A percentile compares a stretch with the other conserved stretches of the same genome.
phyloP scores from a whole-genome alignment of 2,888 invertebrate genomes.

The Baccha elongata region DNA sequence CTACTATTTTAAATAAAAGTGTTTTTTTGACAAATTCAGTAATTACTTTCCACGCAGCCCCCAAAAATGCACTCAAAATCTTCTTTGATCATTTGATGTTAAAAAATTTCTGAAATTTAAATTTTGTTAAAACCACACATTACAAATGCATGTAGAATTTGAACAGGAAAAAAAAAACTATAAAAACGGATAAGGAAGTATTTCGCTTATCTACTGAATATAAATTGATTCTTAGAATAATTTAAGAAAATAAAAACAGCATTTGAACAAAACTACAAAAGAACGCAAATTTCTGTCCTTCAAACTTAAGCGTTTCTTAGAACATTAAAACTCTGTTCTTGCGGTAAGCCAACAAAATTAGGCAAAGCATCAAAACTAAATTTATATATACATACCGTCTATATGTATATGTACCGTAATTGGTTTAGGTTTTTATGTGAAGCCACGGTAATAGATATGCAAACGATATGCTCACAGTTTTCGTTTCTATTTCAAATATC shows the following conservation, averaged over 20 bases:
- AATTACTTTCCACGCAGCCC: too few relatives aligned
- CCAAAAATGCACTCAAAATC: neutral
- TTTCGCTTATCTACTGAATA: constrained; percentile 23
- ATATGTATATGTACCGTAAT: constrained; percentile 29
- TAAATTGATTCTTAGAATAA: constrained; percentile 27
- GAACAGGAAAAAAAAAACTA: neutral
- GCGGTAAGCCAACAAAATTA: constrained; percentile 35
- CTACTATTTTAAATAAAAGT: too few relatives aligned
- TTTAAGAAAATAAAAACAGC: neutral
- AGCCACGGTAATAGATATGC: constrained; percentile 35
- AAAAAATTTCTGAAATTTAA: constrained; percentile 4
- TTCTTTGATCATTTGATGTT: constrained; percentile 4
- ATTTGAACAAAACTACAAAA: neutral
- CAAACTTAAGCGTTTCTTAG: constrained; percentile 14
- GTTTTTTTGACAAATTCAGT: too few relatives aligned
- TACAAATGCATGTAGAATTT: constrained; percentile 31
- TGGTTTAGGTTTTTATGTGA: constrained; percentile 50
- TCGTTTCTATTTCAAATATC: constrained; percentile 2
- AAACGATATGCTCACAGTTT: constrained; percentile 1
- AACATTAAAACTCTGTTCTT: constrained; percentile 21
- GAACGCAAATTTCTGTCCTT: constrained; percentile 11
- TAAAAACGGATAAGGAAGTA: neutral
- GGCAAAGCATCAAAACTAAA: constrained; percentile 38
- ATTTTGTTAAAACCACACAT: constrained; percentile 5
- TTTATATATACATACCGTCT: neutral